Base-by-base conservation (phyloP, 2,888 invertebrate species). In the Xanthorhoe spadicearia region DNA sequence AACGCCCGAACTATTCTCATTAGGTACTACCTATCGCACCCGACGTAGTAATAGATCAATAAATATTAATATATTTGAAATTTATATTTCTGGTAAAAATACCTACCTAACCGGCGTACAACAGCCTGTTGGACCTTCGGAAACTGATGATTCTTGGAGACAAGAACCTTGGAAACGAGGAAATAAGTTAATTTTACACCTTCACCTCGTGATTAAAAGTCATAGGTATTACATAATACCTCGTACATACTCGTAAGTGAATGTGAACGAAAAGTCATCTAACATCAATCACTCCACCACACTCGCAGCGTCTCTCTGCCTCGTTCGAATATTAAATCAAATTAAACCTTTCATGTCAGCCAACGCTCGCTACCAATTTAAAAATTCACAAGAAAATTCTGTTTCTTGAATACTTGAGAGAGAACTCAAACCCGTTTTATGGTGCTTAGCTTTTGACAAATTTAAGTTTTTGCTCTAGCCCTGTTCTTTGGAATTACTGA, bases 241-340 rank as follows among this genome's bases (percentile, higher is more conserved):
- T 9, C n/a, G n/a, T n/a, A 50, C 35, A 38, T 38, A 23, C 23
- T 4, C 19, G 78, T 81, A 79, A 74, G 72, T 74, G 71, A 74
- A 76, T 70, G 73, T 77, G 71, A 78, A 75, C 69, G 76, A 72
- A 75, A 78, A 77, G 77, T 79, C 74, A 79, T 75, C 73, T 65
- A 70, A 67, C 79, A 82, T 82, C 80, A 79, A 82, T 83, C 82
- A 82, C 71, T 57, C 54, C 54, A 70, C 69, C 65, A 64, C 68
- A 63, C 66, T 5, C 38, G 13, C 38, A 18, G 49, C 38, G 49
- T n/a, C n/a, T n/a, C 35, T 18, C 50, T 51, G 57, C 63, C 59
- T 68, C 57, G 60, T 68, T 66, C 68, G 66, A 70, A 72, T 73
- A 72, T 74, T 69, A 77, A 78, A 81, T 79, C 74, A 76, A 77